These are phyloP conservation scores for Microhierax caerulescens DNA, from an alignment of 2,797 vertebrate species.

Conservation along the genomic window DNA sequence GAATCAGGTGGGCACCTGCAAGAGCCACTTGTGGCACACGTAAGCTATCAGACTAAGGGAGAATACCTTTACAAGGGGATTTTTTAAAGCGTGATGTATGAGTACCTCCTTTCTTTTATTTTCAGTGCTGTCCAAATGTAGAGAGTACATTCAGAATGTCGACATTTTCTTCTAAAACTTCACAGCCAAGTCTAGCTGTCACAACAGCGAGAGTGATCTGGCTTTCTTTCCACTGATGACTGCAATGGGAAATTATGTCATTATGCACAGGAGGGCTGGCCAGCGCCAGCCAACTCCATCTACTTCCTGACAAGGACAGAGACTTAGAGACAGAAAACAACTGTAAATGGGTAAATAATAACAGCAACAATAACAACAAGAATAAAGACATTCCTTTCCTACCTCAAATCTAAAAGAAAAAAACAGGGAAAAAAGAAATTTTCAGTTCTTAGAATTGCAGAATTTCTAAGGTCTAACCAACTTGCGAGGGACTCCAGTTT, in stretches of 20 bases:
- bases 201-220: not conserved
- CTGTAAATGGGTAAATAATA: not conserved
- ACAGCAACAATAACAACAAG: not conserved
- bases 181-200: not conserved
- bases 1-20: not conserved
- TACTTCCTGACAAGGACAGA: not conserved
- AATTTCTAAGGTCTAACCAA: not conserved
- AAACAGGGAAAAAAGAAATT: not conserved
- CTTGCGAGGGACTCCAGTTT: fast-evolving
- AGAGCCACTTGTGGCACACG: not conserved
- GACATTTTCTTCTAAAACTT: not conserved
- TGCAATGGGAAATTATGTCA: not conserved
- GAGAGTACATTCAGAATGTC: not conserved
- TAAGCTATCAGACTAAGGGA: fast-evolving
- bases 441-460: not conserved
- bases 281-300: not conserved
- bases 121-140: not conserved
- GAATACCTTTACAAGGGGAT: not conserved
- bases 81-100: not conserved
- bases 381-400: not conserved
- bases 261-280: not conserved
- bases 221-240: not conserved
- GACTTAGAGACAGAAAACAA: not conserved
- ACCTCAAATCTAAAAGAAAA: not conserved
- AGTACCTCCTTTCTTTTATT: not conserved